These are phyloP conservation scores for Nanger granti DNA, from an alignment of 2,113 vertebrate genomes.

Conservation along the genomic window DNA sequence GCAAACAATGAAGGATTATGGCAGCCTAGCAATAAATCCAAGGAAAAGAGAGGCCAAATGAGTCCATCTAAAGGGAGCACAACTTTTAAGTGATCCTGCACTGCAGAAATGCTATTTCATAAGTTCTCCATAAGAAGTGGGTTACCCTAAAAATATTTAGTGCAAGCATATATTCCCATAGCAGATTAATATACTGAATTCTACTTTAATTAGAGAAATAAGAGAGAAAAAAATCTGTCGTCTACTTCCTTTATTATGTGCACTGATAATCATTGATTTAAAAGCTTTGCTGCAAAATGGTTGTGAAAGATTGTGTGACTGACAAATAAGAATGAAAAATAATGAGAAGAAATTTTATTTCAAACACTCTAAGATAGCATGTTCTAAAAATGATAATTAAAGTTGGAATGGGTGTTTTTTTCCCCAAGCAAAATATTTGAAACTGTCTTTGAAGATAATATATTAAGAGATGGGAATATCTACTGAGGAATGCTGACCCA, in stretches of 20 bases:
- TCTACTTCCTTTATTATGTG: neutral
- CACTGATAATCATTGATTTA: neutral
- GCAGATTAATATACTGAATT: neutral
- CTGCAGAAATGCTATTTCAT: neutral
- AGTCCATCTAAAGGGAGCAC: neutral
- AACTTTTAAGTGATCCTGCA: neutral
- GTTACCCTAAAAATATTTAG: neutral
- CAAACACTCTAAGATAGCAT: constrained; percentile 20
- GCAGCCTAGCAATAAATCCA: neutral
- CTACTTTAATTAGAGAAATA: neutral
- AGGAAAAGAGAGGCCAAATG: neutral
- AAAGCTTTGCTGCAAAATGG: neutral
- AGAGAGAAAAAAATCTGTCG: neutral
- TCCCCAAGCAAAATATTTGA: constrained; percentile 34
- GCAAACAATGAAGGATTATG: neutral
- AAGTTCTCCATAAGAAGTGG: neutral
- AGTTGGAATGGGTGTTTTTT: constrained; percentile 39
- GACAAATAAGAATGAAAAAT: constrained; percentile 29
- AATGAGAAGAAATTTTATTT: constrained; percentile 6
- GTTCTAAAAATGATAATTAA: constrained; percentile 2
- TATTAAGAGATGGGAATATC: neutral
- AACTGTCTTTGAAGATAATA: constrained; percentile 49
- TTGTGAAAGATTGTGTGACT: neutral
- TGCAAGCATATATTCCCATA: neutral
- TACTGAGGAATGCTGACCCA: constrained; percentile 31